These are phyloP conservation scores for Tetanocera ferruginea DNA, from an alignment of 2,888 invertebrate species.

Conservation along the genomic window DNA sequence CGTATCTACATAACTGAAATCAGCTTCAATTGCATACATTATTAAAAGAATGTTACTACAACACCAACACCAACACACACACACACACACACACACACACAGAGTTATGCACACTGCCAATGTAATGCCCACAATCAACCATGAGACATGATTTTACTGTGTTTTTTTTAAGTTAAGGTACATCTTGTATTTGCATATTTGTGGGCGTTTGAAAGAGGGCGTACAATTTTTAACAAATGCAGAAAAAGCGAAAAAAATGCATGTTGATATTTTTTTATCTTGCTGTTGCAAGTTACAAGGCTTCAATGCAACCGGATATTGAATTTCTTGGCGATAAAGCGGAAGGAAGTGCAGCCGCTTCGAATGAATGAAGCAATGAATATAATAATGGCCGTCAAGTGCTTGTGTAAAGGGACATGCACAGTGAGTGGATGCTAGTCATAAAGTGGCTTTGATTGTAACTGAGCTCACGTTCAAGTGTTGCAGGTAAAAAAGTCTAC, in stretches of 20 bases:
- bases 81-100: not conserved
- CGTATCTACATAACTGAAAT: not conserved
- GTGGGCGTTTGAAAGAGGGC: constrained; percentile 2
- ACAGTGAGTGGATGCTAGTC: not conserved
- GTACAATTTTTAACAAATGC: constrained; percentile 6
- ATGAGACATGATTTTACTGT: not conserved
- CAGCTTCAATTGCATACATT: constrained; percentile 28
- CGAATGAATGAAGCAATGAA: constrained; percentile 10
- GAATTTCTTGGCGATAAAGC: constrained; percentile 32
- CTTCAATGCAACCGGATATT: constrained; percentile 28
- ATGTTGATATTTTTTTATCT: not conserved
- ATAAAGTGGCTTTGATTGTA: constrained; percentile 14
- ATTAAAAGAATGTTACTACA: not conserved
- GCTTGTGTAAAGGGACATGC: not conserved
- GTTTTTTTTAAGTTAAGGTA: not conserved
- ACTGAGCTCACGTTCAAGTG: constrained; percentile 15
- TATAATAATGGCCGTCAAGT: constrained; percentile 12
- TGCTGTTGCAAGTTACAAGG: not conserved
- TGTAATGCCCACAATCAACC: constrained; percentile 20
- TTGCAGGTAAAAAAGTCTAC: not conserved
- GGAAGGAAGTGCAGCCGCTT: constrained; percentile 9
- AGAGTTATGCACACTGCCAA: not conserved
- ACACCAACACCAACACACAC: constrained; percentile 43
- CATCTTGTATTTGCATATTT: not conserved
- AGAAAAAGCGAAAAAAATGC: not conserved